A percentile compares a stretch with the other conserved stretches of the same genome.
Conservation (phyloP, 1,140 invertebrate genomes). For the Rhagoletis pomonella region DNA sequence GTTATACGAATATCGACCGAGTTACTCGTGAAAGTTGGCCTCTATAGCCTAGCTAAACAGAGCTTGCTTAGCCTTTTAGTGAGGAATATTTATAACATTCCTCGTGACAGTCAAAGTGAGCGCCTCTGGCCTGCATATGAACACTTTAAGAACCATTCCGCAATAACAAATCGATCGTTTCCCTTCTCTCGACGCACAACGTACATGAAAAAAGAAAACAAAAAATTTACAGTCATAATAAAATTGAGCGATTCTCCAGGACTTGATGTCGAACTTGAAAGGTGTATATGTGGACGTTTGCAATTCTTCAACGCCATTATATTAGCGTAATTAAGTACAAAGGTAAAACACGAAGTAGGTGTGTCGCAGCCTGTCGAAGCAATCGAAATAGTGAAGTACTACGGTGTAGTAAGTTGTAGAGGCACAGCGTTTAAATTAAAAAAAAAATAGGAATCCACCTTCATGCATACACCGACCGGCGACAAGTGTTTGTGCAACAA, state of each 20-base stretch:
- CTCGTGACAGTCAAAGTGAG: too few species aligned
- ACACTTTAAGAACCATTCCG: too few species aligned
- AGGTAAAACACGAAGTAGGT: constrained; percentile 31
- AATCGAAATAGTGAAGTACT: constrained; percentile 7
- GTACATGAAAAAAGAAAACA: too few species aligned
- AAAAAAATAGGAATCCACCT: background rate
- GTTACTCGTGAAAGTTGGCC: too few species aligned
- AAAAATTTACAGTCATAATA: background rate
- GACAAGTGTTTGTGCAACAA: constrained; percentile 42
- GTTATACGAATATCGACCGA: too few species aligned
- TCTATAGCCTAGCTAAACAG: too few species aligned
- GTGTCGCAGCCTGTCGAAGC: constrained; percentile 27
- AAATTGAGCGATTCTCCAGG: background rate
- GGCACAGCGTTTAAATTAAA: background rate
- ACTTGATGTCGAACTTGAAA: background rate
- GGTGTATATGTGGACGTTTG: constrained; percentile 24
- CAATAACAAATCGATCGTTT: too few species aligned
- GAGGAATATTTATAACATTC: too few species aligned
- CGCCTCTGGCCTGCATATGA: too few species aligned
- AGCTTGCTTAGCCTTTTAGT: too few species aligned
- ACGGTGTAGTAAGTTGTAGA: background rate
- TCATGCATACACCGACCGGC: background rate
- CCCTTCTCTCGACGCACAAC: too few species aligned
- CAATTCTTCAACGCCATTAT: constrained; percentile 7
- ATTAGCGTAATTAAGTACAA: constrained; percentile 35